phyloP scores from a whole-genome alignment of 2,797 vertebrate species.

The Poeciliopsis turneri region DNA sequence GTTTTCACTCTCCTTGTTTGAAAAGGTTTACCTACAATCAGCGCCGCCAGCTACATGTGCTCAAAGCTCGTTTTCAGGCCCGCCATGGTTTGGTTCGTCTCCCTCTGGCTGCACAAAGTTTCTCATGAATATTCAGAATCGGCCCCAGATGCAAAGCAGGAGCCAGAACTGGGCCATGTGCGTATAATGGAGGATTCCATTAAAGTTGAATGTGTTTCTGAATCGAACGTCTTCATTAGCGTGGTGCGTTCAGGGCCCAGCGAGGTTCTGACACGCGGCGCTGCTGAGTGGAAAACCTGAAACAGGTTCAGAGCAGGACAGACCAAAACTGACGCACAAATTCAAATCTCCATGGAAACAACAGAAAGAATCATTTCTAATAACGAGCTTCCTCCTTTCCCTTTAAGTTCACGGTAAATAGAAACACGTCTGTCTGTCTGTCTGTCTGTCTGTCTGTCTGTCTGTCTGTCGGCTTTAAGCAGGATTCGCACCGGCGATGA shows the following conservation, averaged over 20 bases:
- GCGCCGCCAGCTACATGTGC: not conserved
- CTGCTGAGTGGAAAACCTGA: not conserved
- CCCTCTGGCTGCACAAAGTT: slow-evolving; percentile 25
- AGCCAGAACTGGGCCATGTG: slow-evolving; percentile 53
- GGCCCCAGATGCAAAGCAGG: slow-evolving; percentile 28
- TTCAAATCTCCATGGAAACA: not conserved
- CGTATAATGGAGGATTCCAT: slow-evolving; percentile 49
- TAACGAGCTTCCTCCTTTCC: not conserved
- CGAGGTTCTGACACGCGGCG: not conserved
- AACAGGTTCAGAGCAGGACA: not conserved
- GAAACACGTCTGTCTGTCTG: not conserved
- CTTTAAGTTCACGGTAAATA: not conserved
- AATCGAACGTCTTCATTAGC: slow-evolving; percentile 1
- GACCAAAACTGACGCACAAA: not conserved
- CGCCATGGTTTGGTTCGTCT: slow-evolving; percentile 15
- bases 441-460: no score
- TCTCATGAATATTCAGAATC: slow-evolving; percentile 57
- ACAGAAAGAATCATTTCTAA: not conserved
- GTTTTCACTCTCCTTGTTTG: not conserved
- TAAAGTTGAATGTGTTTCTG: slow-evolving; percentile 27
- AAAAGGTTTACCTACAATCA: not conserved
- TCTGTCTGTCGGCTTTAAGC: not conserved
- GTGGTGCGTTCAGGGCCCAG: not conserved
- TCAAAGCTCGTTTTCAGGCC: slow-evolving; percentile 4
- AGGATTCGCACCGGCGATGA: no score